These are phyloP conservation scores for Cyanocitta stelleri DNA, from an alignment of 2,113 vertebrate genomes.

Conservation along the genomic window DNA sequence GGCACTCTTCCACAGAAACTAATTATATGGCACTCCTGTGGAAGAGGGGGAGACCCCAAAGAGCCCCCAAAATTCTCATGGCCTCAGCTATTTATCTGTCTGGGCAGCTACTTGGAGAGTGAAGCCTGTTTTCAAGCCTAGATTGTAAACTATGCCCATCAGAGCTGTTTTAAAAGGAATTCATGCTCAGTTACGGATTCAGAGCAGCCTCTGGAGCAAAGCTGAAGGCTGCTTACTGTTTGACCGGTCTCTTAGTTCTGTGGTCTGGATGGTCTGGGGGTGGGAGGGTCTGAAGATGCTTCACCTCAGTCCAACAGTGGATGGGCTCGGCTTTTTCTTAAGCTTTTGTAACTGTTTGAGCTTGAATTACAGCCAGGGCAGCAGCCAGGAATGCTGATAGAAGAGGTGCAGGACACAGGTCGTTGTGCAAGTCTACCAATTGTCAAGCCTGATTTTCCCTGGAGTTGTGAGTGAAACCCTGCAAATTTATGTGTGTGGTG, in stretches of 20 bases:
- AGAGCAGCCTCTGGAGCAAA: neutral
- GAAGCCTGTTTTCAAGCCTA: neutral
- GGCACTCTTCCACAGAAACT: neutral
- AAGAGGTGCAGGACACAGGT: neutral
- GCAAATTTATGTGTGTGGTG: rapidly evolving
- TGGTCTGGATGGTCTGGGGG: neutral
- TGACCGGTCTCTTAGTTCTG: neutral
- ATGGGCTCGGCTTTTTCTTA: neutral
- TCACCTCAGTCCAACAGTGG: neutral
- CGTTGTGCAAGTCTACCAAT: neutral
- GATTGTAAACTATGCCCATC: neutral
- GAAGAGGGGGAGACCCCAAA: neutral
- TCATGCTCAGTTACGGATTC: neutral
- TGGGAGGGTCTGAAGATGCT: neutral
- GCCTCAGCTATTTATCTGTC: neutral
- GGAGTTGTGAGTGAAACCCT: neutral
- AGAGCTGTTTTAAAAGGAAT: neutral
- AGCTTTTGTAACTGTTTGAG: neutral
- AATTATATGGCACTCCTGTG: neutral
- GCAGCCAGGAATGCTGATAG: neutral
- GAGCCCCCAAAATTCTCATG: neutral
- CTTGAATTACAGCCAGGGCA: neutral
- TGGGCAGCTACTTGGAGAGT: neutral
- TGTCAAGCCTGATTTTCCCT: neutral
- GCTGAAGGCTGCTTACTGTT: neutral